Conservation (phyloP, 2,888 invertebrate species). For the Clitarchus hookeri region DNA sequence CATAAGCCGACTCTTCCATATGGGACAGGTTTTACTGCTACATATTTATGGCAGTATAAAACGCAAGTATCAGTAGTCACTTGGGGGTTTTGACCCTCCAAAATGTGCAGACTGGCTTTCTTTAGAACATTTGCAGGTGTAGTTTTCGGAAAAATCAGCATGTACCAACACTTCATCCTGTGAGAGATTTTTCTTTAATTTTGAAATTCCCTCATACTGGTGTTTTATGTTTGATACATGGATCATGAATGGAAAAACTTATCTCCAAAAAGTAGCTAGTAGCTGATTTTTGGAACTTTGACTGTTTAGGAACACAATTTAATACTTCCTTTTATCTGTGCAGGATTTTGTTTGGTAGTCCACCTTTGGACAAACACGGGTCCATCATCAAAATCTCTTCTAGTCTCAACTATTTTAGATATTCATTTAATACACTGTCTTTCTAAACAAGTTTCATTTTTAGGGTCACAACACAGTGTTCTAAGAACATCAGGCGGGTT, state of each 20-base stretch:
- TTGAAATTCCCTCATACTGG: neutral
- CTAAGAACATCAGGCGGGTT: neutral
- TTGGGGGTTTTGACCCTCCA: neutral
- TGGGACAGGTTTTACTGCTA: neutral
- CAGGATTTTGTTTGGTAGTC: neutral
- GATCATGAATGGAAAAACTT: neutral
- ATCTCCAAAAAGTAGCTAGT: neutral
- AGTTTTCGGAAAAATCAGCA: neutral
- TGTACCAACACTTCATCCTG: neutral
- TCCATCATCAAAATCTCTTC: neutral
- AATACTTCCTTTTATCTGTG: neutral
- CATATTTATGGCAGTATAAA: neutral
- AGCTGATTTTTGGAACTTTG: neutral
- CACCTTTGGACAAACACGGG: neutral
- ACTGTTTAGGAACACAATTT: neutral
- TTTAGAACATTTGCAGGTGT: neutral
- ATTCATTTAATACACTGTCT: neutral
- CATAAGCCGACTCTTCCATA: neutral
- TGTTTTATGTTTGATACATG: slow-evolving; percentile 20
- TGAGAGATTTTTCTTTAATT: neutral
- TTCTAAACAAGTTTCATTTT: neutral
- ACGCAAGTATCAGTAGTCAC: neutral
- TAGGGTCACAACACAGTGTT: neutral
- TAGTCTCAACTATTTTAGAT: neutral
- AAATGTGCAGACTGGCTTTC: neutral